Evolutionary conservation across 2,113 vertebrate species (phyloP), one percentile per base, ranked within the genome.

Genomic region (Kryptolebias marmoratus): DNA sequence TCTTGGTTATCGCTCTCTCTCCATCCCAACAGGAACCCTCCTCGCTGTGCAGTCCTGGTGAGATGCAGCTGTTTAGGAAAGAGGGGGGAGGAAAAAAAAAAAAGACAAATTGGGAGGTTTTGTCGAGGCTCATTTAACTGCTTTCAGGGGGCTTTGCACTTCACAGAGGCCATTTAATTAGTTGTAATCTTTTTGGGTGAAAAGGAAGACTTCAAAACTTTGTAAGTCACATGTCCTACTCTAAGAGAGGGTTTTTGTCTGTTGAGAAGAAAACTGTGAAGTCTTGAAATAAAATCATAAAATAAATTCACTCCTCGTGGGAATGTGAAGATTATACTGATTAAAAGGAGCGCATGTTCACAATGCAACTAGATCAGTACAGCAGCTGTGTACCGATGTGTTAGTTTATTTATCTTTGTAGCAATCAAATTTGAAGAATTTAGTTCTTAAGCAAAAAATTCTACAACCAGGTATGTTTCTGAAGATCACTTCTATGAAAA

Each of bases 61-160:
- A 73, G 81, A 76, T 69, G 83, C 79, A 86, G 86, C 84, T 88
- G 87, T 65, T 87, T 75, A 28, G 16, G 70, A 57, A 79, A 67
- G 64, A 76, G 66, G 61, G 32, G 28, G 49, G 27, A 22, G 22
- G 22, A 22, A 22, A 22, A 22, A 22, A 22, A 58, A 78, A 65
- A 66, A 76, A 81, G 69, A 74, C 30, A 28, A 44, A 84, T 68
- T 71, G 82, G 73, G 83, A 75, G 69, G 31, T 77, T 80, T 81
- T 2, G 57, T 60, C 10, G 5, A 55, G 87, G 85, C 86, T 90
- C 87, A 89, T 91, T 90, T 86, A 84, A 71, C 82, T 63, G 80
- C 79, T 81, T 83, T 82, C 59, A 28, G 79, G 84, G 76, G 80
- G 74, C 16, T 18, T 0, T 64, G 56, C 54, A 62, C 71, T 62